Evolutionary conservation across 2,113 vertebrate genomes (phyloP), one percentile per base, ranked within the genome.

Genomic region (Forbesichthys papilliferus): DNA sequence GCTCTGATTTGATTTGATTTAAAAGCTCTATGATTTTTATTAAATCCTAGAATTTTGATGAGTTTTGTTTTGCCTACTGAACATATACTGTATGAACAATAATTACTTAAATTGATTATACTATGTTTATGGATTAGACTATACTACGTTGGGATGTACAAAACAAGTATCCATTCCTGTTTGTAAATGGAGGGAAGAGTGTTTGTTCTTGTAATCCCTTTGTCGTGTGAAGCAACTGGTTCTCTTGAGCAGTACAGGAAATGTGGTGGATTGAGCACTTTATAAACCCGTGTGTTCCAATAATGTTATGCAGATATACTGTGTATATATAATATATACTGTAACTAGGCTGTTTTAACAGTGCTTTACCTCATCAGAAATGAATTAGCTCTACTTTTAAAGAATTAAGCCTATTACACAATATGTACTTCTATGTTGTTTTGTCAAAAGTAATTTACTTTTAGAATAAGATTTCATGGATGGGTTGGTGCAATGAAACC

Each of bases 71-170:
- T 54, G 20, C 53, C 71, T 62, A 52, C 18, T 51, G 18, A 49
- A 53, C 65, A 52, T 0, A 3, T 2, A 27, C 27, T 27, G 27
- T 27, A 18, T 66, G 55, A 76, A 75, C 66, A 64, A 59, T 3
- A 1, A 60, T 56, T 18, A 63, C 9, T 68, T 75, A 73, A 81
- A 69, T 85, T 81, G 57, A 71, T 36, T 80, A 6, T 51, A 2
- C 27, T 27, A 27, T 27, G 27, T 27, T 27, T 27, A 27, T 27
- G 27, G 27, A 27, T 27, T 27, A 27, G 2, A 27, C 27, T 55
- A 53, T 67, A n/a, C 16, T 68, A 27, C 20, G 27, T 10, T 73
- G 36, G 36, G 36, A 42, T 42, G 36, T 12, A 57, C 61, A 66
- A 18, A 18, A 13, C 0, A 14, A 14, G 11, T 58, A 2, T 65